Evolutionary conservation across 2,888 invertebrate genomes (phyloP).

Genomic region (Campopleginae sp.): DNA sequence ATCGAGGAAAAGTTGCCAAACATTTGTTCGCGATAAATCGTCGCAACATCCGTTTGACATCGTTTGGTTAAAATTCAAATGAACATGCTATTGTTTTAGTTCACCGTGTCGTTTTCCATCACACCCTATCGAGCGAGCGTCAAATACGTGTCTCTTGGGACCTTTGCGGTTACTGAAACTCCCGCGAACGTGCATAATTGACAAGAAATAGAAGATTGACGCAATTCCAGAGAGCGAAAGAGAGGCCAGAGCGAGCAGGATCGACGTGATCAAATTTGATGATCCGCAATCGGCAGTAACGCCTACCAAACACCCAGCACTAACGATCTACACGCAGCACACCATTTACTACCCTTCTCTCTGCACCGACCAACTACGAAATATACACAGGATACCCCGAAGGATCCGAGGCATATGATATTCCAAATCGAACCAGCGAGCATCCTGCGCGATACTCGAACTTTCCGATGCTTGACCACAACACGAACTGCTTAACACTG

Average conservation of each 20-base stretch:
- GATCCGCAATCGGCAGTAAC: conserved; percentile 74
- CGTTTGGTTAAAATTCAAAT: conserved; percentile 44
- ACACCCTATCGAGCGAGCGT: conserved; percentile 7
- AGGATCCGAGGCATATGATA: conserved; percentile 20
- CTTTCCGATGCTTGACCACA: conserved; percentile 72
- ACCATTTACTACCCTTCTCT: conserved; percentile 22
- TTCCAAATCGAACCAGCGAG: neutral
- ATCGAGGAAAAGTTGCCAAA: conserved; percentile 8
- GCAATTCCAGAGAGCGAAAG: conserved; percentile 72
- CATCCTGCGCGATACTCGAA: conserved; percentile 59
- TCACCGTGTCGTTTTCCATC: conserved; percentile 34
- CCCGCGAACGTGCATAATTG: conserved; percentile 77
- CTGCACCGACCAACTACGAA: conserved; percentile 6
- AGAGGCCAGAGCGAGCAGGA: conserved; percentile 16
- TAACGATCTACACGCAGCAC: conserved; percentile 69
- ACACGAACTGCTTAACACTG: conserved; percentile 72
- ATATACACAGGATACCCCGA: conserved; percentile 14
- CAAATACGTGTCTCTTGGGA: conserved; percentile 44
- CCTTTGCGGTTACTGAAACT: conserved; percentile 33
- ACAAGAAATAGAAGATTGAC: conserved; percentile 70
- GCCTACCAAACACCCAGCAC: conserved; percentile 71
- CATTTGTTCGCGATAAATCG: conserved; percentile 17
- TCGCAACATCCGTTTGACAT: conserved; percentile 1
- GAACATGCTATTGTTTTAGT: conserved; percentile 52
- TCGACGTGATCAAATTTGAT: conserved; percentile 74